Evolutionary conservation across 1,140 invertebrate species (phyloP), one percentile per base, ranked within the genome.

Genomic region (Sinonovacula constricta): DNA sequence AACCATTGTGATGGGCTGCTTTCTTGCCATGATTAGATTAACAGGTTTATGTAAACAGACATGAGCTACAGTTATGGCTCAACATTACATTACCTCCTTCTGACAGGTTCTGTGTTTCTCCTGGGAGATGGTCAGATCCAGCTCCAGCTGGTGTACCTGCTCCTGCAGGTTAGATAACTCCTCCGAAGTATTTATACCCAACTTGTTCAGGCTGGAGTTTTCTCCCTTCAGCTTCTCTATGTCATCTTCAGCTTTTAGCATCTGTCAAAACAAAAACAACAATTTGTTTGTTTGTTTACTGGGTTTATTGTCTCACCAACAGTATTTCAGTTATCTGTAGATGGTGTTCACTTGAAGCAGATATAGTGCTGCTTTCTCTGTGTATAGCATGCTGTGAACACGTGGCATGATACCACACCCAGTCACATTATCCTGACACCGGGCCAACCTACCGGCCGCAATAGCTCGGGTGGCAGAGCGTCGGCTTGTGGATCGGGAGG

Each of bases 41-140:
- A n/a, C n/a, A n/a, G n/a, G n/a, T n/a, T n/a, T n/a, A n/a, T n/a
- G n/a, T n/a, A n/a, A n/a, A 18, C 26, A 59, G n/a, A 30, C 34
- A 31, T 22, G 34, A 31, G n/a, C 34, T 59, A 31, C 3, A 33
- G 30, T 15, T n/a, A n/a, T n/a, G n/a, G n/a, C n/a, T n/a, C n/a
- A n/a, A n/a, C n/a, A n/a, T n/a, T n/a, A n/a, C n/a, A n/a, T 74
- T 56, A 89, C 89, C 86, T 90, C 89, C 82, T 90, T 89, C 81
- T 90, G 89, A 69, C 88, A 89, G 22, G 89, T 90, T 53, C 88
- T 81, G 79, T 90, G 88, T 82, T 90, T 90, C 69, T 90, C 88
- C 80, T 89, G 88, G 12, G 87, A 88, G 22, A 90, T 89, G 34
- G 87, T 88, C 7, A 90, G 85, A 39, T 90, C 89, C 3, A 90